A percentile compares a stretch with the other conserved stretches of the same genome.
These are phyloP conservation scores for Marronus borbonicus DNA, from an alignment of 2,888 invertebrate species.

Conservation along the genomic window DNA sequence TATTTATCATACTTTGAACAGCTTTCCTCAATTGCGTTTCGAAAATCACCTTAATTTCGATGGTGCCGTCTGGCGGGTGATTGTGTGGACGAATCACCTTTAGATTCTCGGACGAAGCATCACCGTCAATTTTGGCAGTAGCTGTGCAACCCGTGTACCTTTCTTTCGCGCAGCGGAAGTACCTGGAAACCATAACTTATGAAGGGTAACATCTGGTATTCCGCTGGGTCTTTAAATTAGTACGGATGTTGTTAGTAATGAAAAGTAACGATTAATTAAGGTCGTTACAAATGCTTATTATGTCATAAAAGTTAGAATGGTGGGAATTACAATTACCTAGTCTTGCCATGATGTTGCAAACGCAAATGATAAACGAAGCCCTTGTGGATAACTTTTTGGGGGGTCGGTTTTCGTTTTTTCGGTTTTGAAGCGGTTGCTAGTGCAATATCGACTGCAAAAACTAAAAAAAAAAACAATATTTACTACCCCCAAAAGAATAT, in stretches of 20 bases:
- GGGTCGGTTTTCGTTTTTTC: slow-evolving; percentile 45
- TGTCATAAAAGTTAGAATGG: background rate
- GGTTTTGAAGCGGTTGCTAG: slow-evolving; percentile 19
- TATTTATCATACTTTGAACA: slow-evolving; percentile 45
- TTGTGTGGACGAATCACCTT: slow-evolving; percentile 59
- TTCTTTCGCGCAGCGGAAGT: slow-evolving; percentile 59
- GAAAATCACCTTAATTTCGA: slow-evolving; percentile 54
- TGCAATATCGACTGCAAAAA: slow-evolving; percentile 36
- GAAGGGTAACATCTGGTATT: background rate
- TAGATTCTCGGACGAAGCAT: slow-evolving; percentile 55
- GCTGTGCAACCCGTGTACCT: slow-evolving; percentile 58
- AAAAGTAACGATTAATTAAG: no score
- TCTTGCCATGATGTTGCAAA: slow-evolving; percentile 50
- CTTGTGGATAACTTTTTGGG: slow-evolving; percentile 53
- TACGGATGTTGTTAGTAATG: background rate
- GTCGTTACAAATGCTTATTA: no score
- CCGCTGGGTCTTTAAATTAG: background rate
- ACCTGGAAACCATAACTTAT: slow-evolving; percentile 53
- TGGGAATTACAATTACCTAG: slow-evolving; percentile 39
- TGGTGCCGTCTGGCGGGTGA: slow-evolving; percentile 60
- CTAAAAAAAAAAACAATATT: slow-evolving; percentile 15
- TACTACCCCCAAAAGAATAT: no score
- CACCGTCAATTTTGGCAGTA: slow-evolving; percentile 57
- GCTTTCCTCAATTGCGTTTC: slow-evolving; percentile 51
- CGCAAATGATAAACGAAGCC: slow-evolving; percentile 53